Evolutionary conservation across 2,888 invertebrate species (phyloP), one percentile per base, ranked within the genome.

Genomic region (Philereme transversata): DNA sequence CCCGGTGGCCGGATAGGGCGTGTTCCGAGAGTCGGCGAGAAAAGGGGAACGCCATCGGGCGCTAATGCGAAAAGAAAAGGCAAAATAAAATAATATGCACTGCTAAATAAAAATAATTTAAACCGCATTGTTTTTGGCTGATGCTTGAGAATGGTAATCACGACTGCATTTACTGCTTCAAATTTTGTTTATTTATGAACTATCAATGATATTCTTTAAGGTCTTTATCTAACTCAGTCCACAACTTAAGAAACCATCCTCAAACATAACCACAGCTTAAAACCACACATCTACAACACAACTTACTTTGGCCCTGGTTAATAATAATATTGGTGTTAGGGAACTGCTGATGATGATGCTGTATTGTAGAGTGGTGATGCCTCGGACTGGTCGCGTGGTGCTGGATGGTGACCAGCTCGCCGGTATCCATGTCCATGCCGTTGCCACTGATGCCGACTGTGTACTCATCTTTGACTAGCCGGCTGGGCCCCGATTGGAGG

Each of bases 401-500:
- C 71, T 93, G 93, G 33, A 93, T 92, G 73, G 90, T 86, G 69
- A 90, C 86, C 85, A 89, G 78, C 75, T 93, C 90, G 3, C 87
- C 91, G 6, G 88, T 87, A 57, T 89, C 91, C 93, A 94, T 90
- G 70, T 94, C 84, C 94, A 95, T 90, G 7, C 92, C 90, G 22
- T 90, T 89, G 0, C 95, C 94, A 73, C 93, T 93, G 49, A 95
- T 93, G 4, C 96, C 96, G 33, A 97, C 97, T 51, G 96, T 95
- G 86, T 98, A 98, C 83, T 98, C 98, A 92, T 98, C 98, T 88
- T 98, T 98, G 40, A 98, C 97, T 71, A 97, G 92, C 71, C 97
- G 94, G 78, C 96, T 96, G 5, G 97, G 95, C 7, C 95, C 96
- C 4, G 97, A 95, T 82, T 97, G 97, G 55, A 99, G 93, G 6